Percentiles rank a stretch among this genome's conserved stretches.
phyloP scores from a whole-genome alignment of 2,113 vertebrate genomes.

The Mormoops blainvillei region DNA sequence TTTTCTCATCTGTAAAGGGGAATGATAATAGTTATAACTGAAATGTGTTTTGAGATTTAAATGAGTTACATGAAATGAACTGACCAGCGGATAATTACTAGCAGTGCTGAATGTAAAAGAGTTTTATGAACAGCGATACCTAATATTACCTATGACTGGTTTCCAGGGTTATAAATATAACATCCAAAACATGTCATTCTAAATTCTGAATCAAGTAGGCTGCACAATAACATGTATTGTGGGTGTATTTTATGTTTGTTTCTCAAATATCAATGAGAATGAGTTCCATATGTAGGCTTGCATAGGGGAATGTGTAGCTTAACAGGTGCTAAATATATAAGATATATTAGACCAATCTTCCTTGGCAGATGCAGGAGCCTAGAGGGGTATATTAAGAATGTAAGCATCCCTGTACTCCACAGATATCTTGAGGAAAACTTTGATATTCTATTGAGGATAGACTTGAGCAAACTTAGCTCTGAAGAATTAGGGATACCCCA shows the following conservation, averaged over 20 bases:
- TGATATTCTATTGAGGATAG: not conserved
- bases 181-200: not conserved
- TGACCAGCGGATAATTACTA: not conserved
- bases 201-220: constrained; percentile 7
- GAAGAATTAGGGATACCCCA: not conserved
- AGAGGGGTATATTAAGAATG: not conserved
- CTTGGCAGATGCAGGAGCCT: not conserved
- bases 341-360: not conserved
- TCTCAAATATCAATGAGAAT: not conserved
- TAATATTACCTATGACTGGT: not conserved
- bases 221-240: not conserved
- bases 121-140: not conserved
- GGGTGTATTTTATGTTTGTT: not conserved
- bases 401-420: not conserved
- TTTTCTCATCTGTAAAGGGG: not conserved
- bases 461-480: not conserved
- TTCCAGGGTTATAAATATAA: not conserved
- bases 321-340: not conserved
- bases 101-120: not conserved
- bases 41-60: not conserved
- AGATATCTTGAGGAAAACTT: not conserved
- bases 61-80: not conserved
- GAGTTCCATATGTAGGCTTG: not conserved
- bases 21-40: not conserved
- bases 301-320: not conserved